Percentiles rank a stretch among this genome's conserved stretches.
Conservation (phyloP, 2,797 vertebrate genomes). For the Heteromormyrus szaboi region DNA sequence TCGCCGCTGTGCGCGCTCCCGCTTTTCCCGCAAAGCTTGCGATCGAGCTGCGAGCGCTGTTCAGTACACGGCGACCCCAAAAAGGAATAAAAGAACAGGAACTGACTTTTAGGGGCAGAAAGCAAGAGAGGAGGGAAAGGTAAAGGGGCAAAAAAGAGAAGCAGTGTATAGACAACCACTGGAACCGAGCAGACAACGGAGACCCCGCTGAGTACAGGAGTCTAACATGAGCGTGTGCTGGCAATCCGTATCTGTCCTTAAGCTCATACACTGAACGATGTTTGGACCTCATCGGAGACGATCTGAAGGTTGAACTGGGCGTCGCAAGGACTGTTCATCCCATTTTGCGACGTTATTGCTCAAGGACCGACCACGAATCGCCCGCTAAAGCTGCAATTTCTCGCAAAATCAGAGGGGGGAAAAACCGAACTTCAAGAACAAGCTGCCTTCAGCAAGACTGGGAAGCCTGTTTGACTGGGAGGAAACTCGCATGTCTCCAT, state of each 20-base stretch:
- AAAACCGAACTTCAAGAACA: neutral
- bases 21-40: slow-evolving; percentile 18
- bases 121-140: slow-evolving; percentile 27
- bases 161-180: slow-evolving; percentile 33
- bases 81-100: slow-evolving; percentile 28
- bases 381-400: neutral
- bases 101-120: slow-evolving; percentile 26
- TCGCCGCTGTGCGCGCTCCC: slow-evolving; percentile 19
- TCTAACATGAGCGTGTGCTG: slow-evolving; percentile 31
- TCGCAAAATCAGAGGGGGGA: neutral
- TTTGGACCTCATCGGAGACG: slow-evolving; percentile 29
- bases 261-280: slow-evolving; percentile 28
- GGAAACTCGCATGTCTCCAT: neutral
- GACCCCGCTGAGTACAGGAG: neutral
- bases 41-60: slow-evolving; percentile 18
- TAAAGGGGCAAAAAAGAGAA: slow-evolving; percentile 37
- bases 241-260: slow-evolving; percentile 39
- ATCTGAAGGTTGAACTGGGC: slow-evolving; percentile 21
- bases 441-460: neutral
- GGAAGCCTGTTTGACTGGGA: neutral
- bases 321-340: slow-evolving; percentile 11
- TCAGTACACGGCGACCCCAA: slow-evolving; percentile 23
- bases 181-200: slow-evolving; percentile 22
- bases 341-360: neutral
- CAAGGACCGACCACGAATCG: neutral